These are phyloP conservation scores for Enoplosus armatus DNA, from an alignment of 2,797 vertebrate genomes.

Conservation along the genomic window DNA sequence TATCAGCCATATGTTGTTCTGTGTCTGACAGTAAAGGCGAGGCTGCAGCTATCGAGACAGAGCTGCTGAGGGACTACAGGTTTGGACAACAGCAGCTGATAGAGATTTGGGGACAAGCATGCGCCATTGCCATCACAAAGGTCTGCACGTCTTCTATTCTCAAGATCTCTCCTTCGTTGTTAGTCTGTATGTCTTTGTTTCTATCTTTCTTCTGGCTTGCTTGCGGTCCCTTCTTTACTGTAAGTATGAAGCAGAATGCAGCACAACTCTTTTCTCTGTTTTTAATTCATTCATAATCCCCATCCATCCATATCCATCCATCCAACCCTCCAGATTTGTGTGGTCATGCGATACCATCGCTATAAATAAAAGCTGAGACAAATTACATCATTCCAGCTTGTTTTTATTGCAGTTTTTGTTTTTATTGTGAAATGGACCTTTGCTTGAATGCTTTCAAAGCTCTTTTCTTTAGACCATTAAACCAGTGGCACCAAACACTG, in stretches of 20 bases:
- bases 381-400: constrained; percentile 13
- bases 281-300: constrained; percentile 9
- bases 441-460: constrained; percentile 22
- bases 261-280: background rate
- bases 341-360: background rate
- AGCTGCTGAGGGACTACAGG: constrained; percentile 92
- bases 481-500: constrained; percentile 12
- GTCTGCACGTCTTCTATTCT: constrained; percentile 71
- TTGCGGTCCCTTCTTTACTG: background rate
- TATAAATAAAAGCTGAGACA: constrained; percentile 21
- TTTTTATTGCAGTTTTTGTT: constrained; percentile 12
- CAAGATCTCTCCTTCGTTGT: background rate
- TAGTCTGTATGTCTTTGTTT: background rate
- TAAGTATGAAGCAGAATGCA: background rate
- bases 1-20: constrained; percentile 13
- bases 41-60: constrained; percentile 89
- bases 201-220: background rate
- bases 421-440: constrained; percentile 30
- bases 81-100: constrained; percentile 96
- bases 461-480: constrained; percentile 41
- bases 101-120: constrained; percentile 95
- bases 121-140: constrained; percentile 93
- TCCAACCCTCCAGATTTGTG: background rate
- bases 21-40: constrained; percentile 87
- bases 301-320: background rate